Conservation (phyloP, 2,888 invertebrate species). For the Salticus scenicus region DNA sequence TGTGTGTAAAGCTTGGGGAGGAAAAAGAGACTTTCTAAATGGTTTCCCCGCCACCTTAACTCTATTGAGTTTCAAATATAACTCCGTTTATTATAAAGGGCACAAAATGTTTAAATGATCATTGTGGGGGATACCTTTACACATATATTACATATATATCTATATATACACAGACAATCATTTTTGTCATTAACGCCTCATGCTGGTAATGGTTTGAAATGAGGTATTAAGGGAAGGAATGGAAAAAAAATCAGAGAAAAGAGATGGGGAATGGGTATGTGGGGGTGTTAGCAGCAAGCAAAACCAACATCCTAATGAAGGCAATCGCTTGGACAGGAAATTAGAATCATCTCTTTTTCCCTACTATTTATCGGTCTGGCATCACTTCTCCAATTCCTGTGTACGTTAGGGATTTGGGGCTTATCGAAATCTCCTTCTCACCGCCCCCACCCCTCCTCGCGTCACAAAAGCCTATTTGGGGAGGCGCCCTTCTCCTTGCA, state of each 20-base stretch:
- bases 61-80: slow-evolving; percentile 18
- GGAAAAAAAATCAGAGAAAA: background rate
- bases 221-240: slow-evolving; percentile 21
- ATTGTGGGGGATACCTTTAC: slow-evolving; percentile 1
- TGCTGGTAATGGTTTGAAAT: slow-evolving; percentile 25
- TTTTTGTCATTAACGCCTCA: slow-evolving; percentile 13
- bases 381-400: slow-evolving; percentile 49
- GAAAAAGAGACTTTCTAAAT: slow-evolving; percentile 6
- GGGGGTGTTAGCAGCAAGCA: slow-evolving; percentile 38
- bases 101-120: slow-evolving; percentile 37
- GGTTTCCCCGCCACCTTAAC: background rate
- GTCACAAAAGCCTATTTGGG: slow-evolving; percentile 53
- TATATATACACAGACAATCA: slow-evolving; percentile 18
- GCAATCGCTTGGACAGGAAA: slow-evolving; percentile 68
- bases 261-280: background rate
- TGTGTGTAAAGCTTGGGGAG: slow-evolving; percentile 5
- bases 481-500: background rate
- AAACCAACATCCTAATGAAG: slow-evolving; percentile 67
- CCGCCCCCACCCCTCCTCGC: slow-evolving; percentile 5
- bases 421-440: slow-evolving; percentile 40
- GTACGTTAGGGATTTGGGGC: slow-evolving; percentile 40
- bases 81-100: slow-evolving; percentile 34
- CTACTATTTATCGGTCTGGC: slow-evolving; percentile 19
- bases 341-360: slow-evolving; percentile 66
- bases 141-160: no score